Evolutionary conservation across 1,140 invertebrate genomes (phyloP).

Genomic region (Euura lappo): DNA sequence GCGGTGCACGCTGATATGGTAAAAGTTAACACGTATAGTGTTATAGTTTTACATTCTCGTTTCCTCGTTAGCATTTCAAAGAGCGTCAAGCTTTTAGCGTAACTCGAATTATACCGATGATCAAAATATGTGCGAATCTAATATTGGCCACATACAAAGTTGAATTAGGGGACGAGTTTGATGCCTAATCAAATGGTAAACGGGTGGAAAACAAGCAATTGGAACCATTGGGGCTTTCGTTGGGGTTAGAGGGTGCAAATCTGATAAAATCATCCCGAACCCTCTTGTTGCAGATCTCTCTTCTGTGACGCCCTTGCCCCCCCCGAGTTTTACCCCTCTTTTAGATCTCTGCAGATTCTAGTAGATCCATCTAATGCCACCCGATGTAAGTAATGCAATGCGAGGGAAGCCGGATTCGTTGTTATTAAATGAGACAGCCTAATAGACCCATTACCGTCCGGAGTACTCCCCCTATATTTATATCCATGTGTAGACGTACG

Average conservation of each 20-base stretch:
- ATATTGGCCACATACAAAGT: constrained; percentile 17
- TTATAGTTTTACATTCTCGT: neutral
- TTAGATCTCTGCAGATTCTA: constrained; percentile 11
- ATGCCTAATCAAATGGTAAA: constrained; percentile 60
- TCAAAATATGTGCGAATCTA: neutral
- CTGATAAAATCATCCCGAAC: constrained; percentile 60
- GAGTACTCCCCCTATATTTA: constrained; percentile 2
- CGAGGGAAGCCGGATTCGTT: constrained; percentile 51
- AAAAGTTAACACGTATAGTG: neutral
- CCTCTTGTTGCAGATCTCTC: constrained; percentile 27
- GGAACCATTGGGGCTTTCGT: constrained; percentile 38
- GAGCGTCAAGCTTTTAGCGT: neutral
- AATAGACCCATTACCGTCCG: constrained; percentile 59
- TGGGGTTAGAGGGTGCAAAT: constrained; percentile 47
- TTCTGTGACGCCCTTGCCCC: constrained; percentile 25
- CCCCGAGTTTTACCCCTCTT: constrained; percentile 8
- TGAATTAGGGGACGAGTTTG: constrained; percentile 21
- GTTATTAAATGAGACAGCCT: constrained; percentile 64
- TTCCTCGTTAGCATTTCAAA: neutral
- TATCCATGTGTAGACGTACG: neutral
- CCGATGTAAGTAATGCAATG: constrained; percentile 53
- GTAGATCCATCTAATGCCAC: constrained; percentile 24
- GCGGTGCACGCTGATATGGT: neutral
- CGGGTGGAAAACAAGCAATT: constrained; percentile 61
- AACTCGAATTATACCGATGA: neutral